These are phyloP conservation scores for Lasioglossum leucozonium DNA, from an alignment of 2,888 invertebrate species.

Conservation along the genomic window DNA sequence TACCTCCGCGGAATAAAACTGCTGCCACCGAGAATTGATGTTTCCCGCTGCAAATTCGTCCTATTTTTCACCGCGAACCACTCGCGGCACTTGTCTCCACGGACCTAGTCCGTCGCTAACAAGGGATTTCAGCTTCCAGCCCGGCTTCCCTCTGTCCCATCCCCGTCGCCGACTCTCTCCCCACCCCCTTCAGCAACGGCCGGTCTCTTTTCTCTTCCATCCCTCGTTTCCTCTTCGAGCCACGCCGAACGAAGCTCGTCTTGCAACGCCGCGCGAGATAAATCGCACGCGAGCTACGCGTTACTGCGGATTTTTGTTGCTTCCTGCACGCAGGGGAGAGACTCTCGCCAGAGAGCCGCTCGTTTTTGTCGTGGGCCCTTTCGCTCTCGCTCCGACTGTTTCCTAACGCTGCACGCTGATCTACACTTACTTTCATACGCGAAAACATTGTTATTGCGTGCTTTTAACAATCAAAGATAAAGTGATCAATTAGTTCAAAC, in stretches of 20 bases:
- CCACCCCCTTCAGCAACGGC: too few relatives aligned
- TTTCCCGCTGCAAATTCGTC: constrained; percentile 69
- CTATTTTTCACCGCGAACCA: constrained; percentile 67
- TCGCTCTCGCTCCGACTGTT: background rate
- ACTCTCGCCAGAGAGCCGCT: background rate
- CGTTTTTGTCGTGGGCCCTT: background rate
- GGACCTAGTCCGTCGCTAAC: constrained; percentile 61
- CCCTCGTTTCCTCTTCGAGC: constrained; percentile 1
- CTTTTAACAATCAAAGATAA: background rate
- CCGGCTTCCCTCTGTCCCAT: constrained; percentile 12
- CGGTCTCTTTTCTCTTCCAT: background rate
- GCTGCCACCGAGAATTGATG: constrained; percentile 70
- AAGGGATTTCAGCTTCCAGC: constrained; percentile 64
- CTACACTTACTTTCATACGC: background rate
- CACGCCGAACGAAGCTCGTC: constrained; percentile 17
- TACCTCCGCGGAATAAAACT: constrained; percentile 65
- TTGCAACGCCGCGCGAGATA: constrained; percentile 30
- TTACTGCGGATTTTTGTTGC: constrained; percentile 9
- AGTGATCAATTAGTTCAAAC: too few relatives aligned
- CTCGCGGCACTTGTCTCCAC: constrained; percentile 53
- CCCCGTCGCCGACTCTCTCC: background rate
- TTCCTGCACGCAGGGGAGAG: constrained; percentile 2
- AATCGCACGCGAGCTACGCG: constrained; percentile 30
- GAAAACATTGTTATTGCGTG: background rate
- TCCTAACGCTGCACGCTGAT: background rate